Evolutionary conservation across 2,888 invertebrate genomes (phyloP).

Genomic region (Carpatolechia fugitivella): DNA sequence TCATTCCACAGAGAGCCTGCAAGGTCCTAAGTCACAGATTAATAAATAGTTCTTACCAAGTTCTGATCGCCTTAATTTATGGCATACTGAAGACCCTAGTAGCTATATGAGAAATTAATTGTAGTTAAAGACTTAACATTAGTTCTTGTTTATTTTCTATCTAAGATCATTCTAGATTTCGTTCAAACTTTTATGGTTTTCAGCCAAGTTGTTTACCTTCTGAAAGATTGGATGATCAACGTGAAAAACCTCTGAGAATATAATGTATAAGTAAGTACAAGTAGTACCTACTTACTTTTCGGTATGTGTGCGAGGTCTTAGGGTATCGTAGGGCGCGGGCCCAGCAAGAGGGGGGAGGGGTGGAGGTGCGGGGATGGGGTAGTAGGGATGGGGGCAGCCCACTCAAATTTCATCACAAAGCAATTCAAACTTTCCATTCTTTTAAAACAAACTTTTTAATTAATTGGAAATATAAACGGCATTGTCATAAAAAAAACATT

Average conservation of each 20-base stretch:
- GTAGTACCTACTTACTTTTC: neutral
- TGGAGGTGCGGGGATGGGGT: neutral
- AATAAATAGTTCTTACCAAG: too few species aligned
- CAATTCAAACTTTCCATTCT: slow-evolving; percentile 6
- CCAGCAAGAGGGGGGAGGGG: neutral
- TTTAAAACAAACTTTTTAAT: neutral
- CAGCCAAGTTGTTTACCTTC: too few species aligned
- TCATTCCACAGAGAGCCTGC: too few species aligned
- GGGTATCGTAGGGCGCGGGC: slow-evolving; percentile 5
- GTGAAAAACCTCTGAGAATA: slow-evolving; percentile 14
- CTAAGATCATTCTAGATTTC: too few species aligned
- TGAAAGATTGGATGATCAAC: slow-evolving; percentile 7
- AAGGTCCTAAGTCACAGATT: too few species aligned
- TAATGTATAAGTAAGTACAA: neutral
- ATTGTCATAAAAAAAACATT: neutral
- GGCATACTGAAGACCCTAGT: too few species aligned
- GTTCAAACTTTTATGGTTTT: too few species aligned
- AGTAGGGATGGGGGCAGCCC: slow-evolving; percentile 4
- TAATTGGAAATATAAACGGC: neutral
- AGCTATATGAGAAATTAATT: too few species aligned
- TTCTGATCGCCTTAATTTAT: too few species aligned
- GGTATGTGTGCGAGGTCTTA: neutral
- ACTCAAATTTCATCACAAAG: slow-evolving; percentile 8
- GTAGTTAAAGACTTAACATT: too few species aligned
- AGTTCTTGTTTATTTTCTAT: too few species aligned